A percentile compares a stretch with the other conserved stretches of the same genome.
These are phyloP conservation scores for Chiloscyllium punctatum DNA, from an alignment of 2,797 vertebrate genomes.

Conservation along the genomic window DNA sequence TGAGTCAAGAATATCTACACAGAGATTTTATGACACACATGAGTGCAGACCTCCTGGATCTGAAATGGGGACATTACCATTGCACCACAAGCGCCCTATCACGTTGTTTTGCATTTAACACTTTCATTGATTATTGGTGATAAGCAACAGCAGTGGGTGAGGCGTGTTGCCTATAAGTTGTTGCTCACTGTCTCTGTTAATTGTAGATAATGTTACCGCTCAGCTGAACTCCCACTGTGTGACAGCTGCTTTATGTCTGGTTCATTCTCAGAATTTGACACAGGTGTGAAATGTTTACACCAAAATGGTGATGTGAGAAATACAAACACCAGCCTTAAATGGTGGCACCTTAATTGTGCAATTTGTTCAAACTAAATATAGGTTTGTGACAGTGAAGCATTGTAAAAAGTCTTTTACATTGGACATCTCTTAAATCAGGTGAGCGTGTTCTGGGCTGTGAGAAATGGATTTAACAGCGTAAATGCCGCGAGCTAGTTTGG, in stretches of 20 bases:
- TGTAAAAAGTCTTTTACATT: background rate
- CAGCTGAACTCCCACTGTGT: constrained; percentile 15
- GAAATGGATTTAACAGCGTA: background rate
- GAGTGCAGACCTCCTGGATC: too few species aligned
- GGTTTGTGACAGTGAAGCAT: background rate
- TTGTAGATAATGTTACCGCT: constrained; percentile 23
- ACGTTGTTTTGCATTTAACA: background rate
- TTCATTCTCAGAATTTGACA: constrained; percentile 11
- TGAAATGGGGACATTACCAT: too few species aligned
- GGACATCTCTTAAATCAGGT: background rate
- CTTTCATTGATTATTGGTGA: background rate
- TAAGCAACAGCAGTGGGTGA: background rate
- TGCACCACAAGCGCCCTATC: background rate
- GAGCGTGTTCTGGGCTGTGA: too few species aligned
- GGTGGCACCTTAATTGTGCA: background rate
- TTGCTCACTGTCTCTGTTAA: constrained; percentile 18
- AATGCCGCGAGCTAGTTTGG: background rate
- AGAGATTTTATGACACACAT: too few species aligned
- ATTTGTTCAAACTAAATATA: background rate
- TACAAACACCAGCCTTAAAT: background rate
- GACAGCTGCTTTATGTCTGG: constrained; percentile 18
- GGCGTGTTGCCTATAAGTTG: background rate
- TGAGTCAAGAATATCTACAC: too few species aligned
- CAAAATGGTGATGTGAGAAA: constrained; percentile 32
- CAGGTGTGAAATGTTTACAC: constrained; percentile 18